Conservation (phyloP, 2,113 vertebrate genomes). For the Chaetorhynchus papuensis region DNA sequence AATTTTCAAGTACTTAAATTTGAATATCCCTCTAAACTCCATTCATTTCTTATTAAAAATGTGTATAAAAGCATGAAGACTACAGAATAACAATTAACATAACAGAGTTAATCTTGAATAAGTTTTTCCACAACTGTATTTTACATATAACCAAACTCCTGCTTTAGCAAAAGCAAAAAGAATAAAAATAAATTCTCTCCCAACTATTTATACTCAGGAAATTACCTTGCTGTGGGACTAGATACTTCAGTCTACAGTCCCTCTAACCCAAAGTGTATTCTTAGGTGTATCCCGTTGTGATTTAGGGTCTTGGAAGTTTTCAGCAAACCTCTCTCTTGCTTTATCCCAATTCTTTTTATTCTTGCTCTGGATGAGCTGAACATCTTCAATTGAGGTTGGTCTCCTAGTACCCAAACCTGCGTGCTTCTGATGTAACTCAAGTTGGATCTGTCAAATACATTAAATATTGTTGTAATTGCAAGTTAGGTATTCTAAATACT, state of each 20-base stretch:
- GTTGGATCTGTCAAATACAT: constrained; percentile 79
- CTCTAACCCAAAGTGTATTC: constrained; percentile 67
- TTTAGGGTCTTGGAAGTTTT: constrained; percentile 79
- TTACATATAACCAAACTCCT: not conserved
- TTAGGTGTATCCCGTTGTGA: constrained; percentile 54
- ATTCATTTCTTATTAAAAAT: constrained; percentile 5
- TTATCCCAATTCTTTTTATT: constrained; percentile 94
- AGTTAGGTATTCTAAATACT: not conserved
- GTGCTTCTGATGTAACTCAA: constrained; percentile 83
- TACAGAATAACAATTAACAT: constrained; percentile 21
- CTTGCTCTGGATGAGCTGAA: constrained; percentile 75
- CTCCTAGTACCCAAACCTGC: constrained; percentile 84
- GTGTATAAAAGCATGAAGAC: constrained; percentile 34
- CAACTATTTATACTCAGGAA: constrained; percentile 20
- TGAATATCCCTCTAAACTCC: constrained; percentile 7
- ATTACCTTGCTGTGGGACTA: not conserved
- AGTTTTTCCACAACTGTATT: constrained; percentile 6
- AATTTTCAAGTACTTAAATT: constrained; percentile 23
- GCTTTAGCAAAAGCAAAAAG: constrained; percentile 22
- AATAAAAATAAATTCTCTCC: constrained; percentile 56
- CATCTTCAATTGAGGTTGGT: constrained; percentile 77
- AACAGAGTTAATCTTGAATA: not conserved
- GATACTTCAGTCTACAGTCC: constrained; percentile 60
- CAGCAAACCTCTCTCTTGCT: constrained; percentile 90
- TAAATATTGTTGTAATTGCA: not conserved